phyloP scores from a whole-genome alignment of 2,797 vertebrate species.

The Anolis apletophallus region DNA sequence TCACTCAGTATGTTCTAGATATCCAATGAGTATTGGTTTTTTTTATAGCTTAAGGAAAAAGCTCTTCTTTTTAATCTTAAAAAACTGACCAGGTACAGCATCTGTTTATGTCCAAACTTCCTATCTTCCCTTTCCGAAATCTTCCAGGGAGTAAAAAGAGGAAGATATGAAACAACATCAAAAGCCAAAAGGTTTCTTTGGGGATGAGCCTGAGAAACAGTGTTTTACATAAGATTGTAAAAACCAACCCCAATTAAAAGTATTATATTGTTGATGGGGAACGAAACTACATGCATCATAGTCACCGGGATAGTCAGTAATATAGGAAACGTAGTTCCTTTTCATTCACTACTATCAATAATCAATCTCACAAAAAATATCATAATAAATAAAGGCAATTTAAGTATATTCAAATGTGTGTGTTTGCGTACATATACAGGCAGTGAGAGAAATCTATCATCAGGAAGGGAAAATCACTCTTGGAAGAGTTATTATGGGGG shows the following conservation, averaged over 20 bases:
- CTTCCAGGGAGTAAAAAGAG: background rate
- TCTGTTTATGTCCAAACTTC: background rate
- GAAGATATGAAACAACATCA: background rate
- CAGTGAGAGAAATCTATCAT: too few relatives aligned
- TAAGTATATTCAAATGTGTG: too few relatives aligned
- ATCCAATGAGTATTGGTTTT: background rate
- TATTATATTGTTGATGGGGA: too few relatives aligned
- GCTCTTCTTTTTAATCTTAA: background rate
- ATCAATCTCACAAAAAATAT: too few relatives aligned
- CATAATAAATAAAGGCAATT: too few relatives aligned
- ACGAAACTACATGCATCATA: too few relatives aligned
- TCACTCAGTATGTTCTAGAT: background rate
- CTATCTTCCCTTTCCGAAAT: background rate
- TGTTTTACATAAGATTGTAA: background rate
- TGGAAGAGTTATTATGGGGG: too few relatives aligned
- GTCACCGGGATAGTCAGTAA: background rate
- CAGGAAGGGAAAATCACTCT: too few relatives aligned
- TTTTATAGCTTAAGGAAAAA: slow-evolving; percentile 3
- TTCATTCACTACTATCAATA: too few relatives aligned
- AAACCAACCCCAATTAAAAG: background rate
- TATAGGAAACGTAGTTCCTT: background rate
- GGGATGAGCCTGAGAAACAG: background rate
- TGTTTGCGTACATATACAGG: too few relatives aligned
- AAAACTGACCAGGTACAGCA: too few relatives aligned
- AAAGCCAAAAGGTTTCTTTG: background rate